Evolutionary conservation across 2,113 vertebrate genomes (phyloP).

Genomic region (mouse (Mus musculus)): GRCm39 chr15:50139501-50140000

Average conservation of each 20-base stretch:
- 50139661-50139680: neutral
- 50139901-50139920: neutral
- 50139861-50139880: neutral
- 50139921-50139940: neutral
- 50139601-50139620: neutral
- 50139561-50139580: no score
- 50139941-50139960: neutral
- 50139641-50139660: neutral
- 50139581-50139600: neutral
- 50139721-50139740: neutral
- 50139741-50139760: neutral
- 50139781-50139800: neutral
- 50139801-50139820: neutral
- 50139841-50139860: neutral
- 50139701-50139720: neutral
- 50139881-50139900: neutral
- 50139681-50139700: neutral
- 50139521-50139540: neutral
- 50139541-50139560: neutral
- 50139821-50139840: no score
- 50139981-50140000: neutral
- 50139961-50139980: neutral
- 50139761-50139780: neutral
- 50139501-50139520: neutral
- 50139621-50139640: neutral